These are phyloP conservation scores for Lacerta agilis DNA, from an alignment of 2,797 vertebrate genomes.

Conservation along the genomic window DNA sequence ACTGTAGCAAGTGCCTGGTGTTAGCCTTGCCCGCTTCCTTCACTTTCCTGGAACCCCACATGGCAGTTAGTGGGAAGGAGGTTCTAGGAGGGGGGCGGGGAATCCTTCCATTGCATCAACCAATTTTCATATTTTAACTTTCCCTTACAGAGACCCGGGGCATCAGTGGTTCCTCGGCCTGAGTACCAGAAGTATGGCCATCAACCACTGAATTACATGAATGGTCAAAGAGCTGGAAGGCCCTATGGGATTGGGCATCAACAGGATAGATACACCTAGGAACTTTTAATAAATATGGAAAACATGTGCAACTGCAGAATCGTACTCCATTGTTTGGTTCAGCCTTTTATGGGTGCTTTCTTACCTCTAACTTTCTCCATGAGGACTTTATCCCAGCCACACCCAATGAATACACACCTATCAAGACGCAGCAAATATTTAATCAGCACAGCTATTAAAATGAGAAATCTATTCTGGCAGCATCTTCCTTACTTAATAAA, in stretches of 20 bases:
- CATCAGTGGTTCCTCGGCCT: rapidly evolving
- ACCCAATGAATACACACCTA: not conserved
- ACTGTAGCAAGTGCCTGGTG: too few relatives aligned
- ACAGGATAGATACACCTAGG: not conserved
- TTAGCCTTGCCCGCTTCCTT: too few relatives aligned
- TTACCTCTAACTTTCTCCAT: not conserved
- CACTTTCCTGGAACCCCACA: too few relatives aligned
- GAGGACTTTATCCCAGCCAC: not conserved
- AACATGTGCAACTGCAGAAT: not conserved
- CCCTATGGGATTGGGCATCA: not conserved
- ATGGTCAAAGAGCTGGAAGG: not conserved
- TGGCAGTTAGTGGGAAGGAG: too few relatives aligned
- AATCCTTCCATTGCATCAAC: not conserved
- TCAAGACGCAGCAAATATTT: rapidly evolving
- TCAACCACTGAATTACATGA: not conserved
- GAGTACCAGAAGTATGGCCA: not conserved
- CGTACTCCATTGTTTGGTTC: too few relatives aligned
- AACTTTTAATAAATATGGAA: slow-evolving; percentile 18
- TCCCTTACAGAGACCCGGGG: slow-evolving; percentile 53
- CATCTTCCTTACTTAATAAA: not conserved
- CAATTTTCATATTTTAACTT: slow-evolving; percentile 25
- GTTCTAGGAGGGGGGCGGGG: too few relatives aligned
- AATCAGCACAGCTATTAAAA: too few relatives aligned
- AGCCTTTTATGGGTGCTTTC: not conserved
- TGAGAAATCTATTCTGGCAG: not conserved